Percentiles rank a stretch among this genome's conserved stretches.
Conservation (phyloP, 2,888 invertebrate species). For the Orthonychiurus folsomi region DNA sequence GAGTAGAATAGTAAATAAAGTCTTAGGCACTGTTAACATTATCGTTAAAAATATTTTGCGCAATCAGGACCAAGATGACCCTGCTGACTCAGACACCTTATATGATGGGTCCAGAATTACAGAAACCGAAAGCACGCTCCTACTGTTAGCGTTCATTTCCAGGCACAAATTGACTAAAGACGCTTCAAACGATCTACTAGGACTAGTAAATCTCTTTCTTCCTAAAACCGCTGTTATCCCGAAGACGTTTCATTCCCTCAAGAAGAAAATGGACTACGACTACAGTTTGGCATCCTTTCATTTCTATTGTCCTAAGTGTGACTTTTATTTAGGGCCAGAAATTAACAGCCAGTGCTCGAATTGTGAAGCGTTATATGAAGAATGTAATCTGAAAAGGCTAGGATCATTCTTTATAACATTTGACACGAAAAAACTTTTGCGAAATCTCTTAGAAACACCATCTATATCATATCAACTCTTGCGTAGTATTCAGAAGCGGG, state of each 20-base stretch:
- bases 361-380: not conserved
- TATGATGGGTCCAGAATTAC: not conserved
- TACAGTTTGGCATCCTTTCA: not conserved
- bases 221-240: slow-evolving; percentile 11
- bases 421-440: not conserved
- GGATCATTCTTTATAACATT: slow-evolving; percentile 11
- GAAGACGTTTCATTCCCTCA: slow-evolving; percentile 1
- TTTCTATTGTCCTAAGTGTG: slow-evolving; percentile 7
- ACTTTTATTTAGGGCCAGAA: not conserved
- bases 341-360: not conserved
- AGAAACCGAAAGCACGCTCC: not conserved
- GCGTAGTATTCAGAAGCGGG: not conserved
- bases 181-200: slow-evolving; percentile 9
- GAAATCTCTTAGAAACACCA: not conserved
- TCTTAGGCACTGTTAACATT: too few species aligned
- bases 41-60: too few species aligned
- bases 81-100: too few species aligned
- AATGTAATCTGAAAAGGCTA: not conserved
- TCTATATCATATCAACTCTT: not conserved
- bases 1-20: too few species aligned
- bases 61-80: too few species aligned
- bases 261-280: slow-evolving; percentile 6
- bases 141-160: slow-evolving; percentile 4
- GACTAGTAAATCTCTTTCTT: slow-evolving; percentile 6
- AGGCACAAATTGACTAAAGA: slow-evolving; percentile 7